These are phyloP conservation scores for Paguma larvata DNA, from an alignment of 2,797 vertebrate species.

Conservation along the genomic window DNA sequence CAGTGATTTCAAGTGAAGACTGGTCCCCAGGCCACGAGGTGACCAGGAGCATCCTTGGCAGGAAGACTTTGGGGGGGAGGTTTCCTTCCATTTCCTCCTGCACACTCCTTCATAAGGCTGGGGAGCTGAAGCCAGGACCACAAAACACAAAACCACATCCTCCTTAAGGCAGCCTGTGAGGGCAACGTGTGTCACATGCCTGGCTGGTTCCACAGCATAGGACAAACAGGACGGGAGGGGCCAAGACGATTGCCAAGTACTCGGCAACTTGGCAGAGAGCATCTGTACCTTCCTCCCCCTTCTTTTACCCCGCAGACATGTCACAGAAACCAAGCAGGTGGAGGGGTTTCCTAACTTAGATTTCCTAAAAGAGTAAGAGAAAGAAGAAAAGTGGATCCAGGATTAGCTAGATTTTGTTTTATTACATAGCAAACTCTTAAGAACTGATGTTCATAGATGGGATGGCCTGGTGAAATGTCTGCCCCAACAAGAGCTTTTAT, in stretches of 20 bases:
- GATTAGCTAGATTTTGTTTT: background rate
- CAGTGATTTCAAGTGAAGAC: background rate
- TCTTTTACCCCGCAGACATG: background rate
- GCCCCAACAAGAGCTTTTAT: background rate
- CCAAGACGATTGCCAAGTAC: background rate
- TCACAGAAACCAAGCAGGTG: background rate
- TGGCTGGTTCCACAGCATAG: background rate
- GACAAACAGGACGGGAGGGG: background rate
- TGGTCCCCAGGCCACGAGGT: background rate
- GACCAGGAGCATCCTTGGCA: too few relatives aligned
- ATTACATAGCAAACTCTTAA: background rate
- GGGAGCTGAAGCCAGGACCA: background rate
- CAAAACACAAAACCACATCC: background rate
- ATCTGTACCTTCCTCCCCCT: background rate
- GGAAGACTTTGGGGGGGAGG: background rate
- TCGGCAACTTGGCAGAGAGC: background rate
- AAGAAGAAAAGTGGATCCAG: background rate
- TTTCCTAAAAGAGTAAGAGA: background rate
- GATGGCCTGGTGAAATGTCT: background rate
- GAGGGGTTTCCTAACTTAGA: background rate
- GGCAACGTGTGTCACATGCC: background rate
- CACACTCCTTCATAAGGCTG: background rate
- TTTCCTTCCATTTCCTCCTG: background rate
- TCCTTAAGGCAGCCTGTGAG: background rate
- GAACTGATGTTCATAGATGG: background rate